Evolutionary conservation across 2,888 invertebrate genomes (phyloP), one percentile per base, ranked within the genome.

Genomic region (Entomobrya multifasciata): DNA sequence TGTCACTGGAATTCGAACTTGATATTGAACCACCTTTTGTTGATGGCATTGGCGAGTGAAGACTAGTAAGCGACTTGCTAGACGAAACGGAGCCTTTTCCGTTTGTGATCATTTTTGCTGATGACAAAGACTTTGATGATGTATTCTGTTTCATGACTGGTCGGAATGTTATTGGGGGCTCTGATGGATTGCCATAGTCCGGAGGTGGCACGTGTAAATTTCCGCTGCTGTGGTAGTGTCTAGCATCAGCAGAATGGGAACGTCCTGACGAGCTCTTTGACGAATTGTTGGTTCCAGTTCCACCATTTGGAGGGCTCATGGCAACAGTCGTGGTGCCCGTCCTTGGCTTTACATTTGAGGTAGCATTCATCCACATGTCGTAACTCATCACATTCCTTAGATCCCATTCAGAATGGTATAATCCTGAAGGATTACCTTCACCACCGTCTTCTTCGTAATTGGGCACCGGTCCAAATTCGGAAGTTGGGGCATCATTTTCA

Each of bases 341-440:
- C 22, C 88, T 41, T 0, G 89, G 88, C 55, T 87, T 89, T 2
- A 89, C 88, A 49, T 89, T 82, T 47, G 72, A 80, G 8, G 89
- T 88, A 0, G 87, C 72, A 52, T 83, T 88, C 30, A 91, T 87
- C 91, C 91, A 91, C 41, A 90, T 86, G 76, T 91, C 91, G 74
- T 91, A 91, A 4, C 90, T 89, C 88, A 89, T 90, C 74, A 88
- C 90, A 47, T 90, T 89, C 65, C 91, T 49, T 57, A 91, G 67
- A 36, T 91, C 91, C 91, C 91, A 91, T 30, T 91, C 91, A 0
- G 90, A 90, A 78, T 91, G 91, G 44, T 91, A 91, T 11, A 90
- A 74, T 72, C 67, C 85, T 11, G 70, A 25, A 25, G 77, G 57
- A 41, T 77, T 77, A 15, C 57, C 77, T 11, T 87, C 81, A 6